Base-by-base conservation (phyloP, 2,113 vertebrate species). In the Excalfactoria chinensis region DNA sequence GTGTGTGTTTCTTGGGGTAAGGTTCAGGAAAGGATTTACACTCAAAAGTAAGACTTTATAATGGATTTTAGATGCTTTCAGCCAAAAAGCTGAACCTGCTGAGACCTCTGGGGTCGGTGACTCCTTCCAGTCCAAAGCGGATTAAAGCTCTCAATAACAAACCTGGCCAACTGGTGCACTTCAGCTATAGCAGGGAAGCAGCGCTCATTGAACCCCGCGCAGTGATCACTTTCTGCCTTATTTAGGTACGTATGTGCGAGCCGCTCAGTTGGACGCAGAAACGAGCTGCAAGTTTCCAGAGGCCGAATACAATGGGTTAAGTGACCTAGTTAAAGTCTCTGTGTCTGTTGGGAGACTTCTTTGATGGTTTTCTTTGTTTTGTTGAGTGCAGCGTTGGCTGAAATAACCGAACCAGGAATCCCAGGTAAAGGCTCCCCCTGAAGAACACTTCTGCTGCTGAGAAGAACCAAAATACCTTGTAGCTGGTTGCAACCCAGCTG, bases 141-240 rank as follows among this genome's bases (percentile, higher is more conserved):
- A 73, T 78, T 46, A 53, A 74, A 70, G 49, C 41, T 62, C 3
- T 56, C 60, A 11, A 32, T 37, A 14, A 4, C 4, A 34, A 32
- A 11, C 34, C 44, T 60, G 25, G 37, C 51, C 59, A 43, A 28
- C 11, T 11, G 40, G 22, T 8, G 77, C 17, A 56, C 40, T 55
- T 30, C 3, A 69, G 48, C 6, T 10, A 2, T 1, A 21, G 60
- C 0, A 0, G 26, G 34, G 18, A 25, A 53, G 30, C 46, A 8
- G 13, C 22, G 22, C 21, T 22, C 49, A 18, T 3, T 37, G 67
- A 76, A 44, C 19, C 14, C 6, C 5, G 0, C 34, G 30, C 15
- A 16, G 22, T 37, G 62, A 62, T 32, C 1, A 8, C 19, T 40
- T 70, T 46, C 23, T 76, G 13, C 44, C 21, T 37, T 30, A 12